Conservation (phyloP, 2,113 vertebrate genomes). For the Saccopteryx bilineata region DNA sequence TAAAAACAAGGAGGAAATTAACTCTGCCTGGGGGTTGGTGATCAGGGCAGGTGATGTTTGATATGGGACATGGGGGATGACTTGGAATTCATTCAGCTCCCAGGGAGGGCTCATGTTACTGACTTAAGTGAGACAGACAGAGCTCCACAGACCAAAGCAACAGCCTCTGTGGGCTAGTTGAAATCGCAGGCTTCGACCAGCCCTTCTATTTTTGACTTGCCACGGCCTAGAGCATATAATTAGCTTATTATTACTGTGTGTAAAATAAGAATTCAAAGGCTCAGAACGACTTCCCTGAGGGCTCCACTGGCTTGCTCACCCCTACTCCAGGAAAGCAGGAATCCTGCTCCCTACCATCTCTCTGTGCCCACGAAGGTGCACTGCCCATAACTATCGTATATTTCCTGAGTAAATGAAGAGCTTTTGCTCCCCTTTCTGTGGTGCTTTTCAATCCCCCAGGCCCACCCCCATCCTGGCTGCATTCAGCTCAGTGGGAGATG, state of each 20-base stretch:
- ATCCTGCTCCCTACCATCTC: neutral
- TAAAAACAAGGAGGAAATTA: neutral
- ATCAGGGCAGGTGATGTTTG: neutral
- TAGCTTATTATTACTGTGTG: no score
- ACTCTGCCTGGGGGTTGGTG: neutral
- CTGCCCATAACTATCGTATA: fast-evolving
- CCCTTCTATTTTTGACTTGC: neutral
- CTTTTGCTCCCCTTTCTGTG: no score
- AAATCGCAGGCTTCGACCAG: neutral
- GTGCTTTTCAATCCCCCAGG: neutral
- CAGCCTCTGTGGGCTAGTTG: neutral
- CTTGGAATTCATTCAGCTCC: neutral
- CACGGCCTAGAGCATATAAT: neutral
- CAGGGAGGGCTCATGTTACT: neutral
- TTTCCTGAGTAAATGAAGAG: neutral
- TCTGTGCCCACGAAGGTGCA: neutral
- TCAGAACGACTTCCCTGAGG: neutral
- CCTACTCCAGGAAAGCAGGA: neutral
- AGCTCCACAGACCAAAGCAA: neutral
- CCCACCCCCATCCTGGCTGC: neutral
- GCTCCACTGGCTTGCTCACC: neutral
- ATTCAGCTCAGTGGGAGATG: neutral
- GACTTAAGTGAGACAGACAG: neutral
- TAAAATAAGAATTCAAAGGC: neutral
- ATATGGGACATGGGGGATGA: neutral